Conservation (phyloP, 2,113 vertebrate species). For the Heteronetta atricapilla region DNA sequence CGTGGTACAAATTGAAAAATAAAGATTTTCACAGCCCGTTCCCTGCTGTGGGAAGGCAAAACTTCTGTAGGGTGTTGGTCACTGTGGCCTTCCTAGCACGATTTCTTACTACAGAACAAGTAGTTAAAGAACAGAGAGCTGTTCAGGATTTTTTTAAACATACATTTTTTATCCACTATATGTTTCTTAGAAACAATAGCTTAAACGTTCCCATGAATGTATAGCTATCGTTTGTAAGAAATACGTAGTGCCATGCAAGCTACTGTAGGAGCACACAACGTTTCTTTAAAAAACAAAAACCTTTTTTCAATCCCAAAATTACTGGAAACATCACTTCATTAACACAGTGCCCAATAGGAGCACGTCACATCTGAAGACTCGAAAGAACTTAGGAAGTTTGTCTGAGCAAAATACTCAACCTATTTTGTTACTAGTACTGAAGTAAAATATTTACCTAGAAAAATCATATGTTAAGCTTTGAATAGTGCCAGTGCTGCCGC, state of each 20-base stretch:
- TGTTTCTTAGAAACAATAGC: background rate
- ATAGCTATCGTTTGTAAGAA: no score
- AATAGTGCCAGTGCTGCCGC: background rate
- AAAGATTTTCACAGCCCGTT: background rate
- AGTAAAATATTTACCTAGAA: background rate
- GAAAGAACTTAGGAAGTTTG: background rate
- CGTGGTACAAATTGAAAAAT: background rate
- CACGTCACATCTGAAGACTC: background rate
- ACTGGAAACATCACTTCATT: background rate
- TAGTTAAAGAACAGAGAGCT: background rate
- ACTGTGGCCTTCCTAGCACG: background rate
- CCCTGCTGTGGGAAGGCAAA: background rate
- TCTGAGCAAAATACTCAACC: rapidly evolving
- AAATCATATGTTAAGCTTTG: background rate
- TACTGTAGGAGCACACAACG: no score
- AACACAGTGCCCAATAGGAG: rapidly evolving
- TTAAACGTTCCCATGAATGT: no score
- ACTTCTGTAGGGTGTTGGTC: background rate
- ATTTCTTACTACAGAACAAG: background rate
- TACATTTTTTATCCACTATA: rapidly evolving
- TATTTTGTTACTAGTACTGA: background rate
- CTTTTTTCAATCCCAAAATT: background rate
- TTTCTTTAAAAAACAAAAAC: background rate
- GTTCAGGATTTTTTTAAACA: background rate
- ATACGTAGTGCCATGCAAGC: background rate